Evolutionary conservation across 1,140 invertebrate genomes (phyloP).

Genomic region (Spodoptera frugiperda): DNA sequence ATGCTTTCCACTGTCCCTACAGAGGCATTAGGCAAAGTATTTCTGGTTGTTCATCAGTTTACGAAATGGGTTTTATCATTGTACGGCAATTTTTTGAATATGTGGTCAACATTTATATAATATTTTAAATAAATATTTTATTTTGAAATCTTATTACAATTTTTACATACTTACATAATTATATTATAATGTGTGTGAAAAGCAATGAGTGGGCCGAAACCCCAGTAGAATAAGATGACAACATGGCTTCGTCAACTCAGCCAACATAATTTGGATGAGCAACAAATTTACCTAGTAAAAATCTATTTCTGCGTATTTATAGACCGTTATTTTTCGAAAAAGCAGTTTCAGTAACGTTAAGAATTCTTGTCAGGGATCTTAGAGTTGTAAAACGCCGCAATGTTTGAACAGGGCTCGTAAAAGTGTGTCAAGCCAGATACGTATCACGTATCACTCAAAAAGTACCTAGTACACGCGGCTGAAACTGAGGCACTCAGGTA

Average conservation of each 20-base stretch:
- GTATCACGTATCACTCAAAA: constrained; percentile 22
- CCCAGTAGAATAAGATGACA: too few relatives aligned
- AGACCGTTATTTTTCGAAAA: neutral
- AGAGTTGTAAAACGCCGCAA: constrained; percentile 20
- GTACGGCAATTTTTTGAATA: too few relatives aligned
- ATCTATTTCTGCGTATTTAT: neutral
- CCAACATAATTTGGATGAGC: too few relatives aligned
- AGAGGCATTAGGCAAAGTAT: constrained; percentile 35
- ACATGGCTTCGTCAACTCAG: too few relatives aligned
- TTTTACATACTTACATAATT: too few relatives aligned
- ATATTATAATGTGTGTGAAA: too few relatives aligned
- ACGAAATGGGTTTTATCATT: constrained; percentile 9
- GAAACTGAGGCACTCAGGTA: constrained; percentile 5
- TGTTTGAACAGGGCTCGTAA: constrained; percentile 27
- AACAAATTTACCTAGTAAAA: too few relatives aligned
- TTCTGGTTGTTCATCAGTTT: constrained; percentile 31
- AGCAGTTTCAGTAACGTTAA: neutral
- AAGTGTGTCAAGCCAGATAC: constrained; percentile 30
- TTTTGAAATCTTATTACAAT: too few relatives aligned
- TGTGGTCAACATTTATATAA: too few relatives aligned
- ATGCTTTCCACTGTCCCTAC: constrained; percentile 36
- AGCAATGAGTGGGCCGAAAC: too few relatives aligned
- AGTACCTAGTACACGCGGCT: constrained; percentile 5
- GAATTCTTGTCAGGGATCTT: constrained; percentile 1
- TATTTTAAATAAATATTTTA: too few relatives aligned